Base-by-base conservation (phyloP, 2,113 vertebrate genomes). In the Thalassarche chlororhynchos region DNA sequence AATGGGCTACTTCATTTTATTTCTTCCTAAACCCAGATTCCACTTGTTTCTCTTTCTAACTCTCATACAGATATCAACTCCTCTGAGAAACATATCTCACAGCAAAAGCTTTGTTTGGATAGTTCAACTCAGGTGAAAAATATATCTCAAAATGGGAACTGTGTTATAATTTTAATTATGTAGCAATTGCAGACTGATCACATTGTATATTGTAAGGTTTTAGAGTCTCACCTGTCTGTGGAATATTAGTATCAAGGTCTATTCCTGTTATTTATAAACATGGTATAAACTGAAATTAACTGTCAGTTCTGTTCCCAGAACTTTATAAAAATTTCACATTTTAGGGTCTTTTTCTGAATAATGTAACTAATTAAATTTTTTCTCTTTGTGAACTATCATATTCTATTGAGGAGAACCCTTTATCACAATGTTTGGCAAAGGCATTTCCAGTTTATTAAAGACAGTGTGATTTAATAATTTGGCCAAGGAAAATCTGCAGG, bases 391-490 rank as follows among this genome's bases (percentile, higher is more conserved):
- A 65, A 71, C 19, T 70, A 7, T 57, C 3, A 1, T 74, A 91
- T 85, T 91, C 49, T n/a, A 19, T 12, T 72, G 64, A 91, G 34
- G 8, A 82, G 2, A 25, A 82, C 9, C 68, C 42, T 96, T 95
- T 91, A 92, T 84, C 66, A 90, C 46, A 69, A 47, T 61, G 34
- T 58, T 94, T 87, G 70, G 74, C 60, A 89, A 72, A 90, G 42
- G 65, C 10, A 87, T 90, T 95, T 91, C 38, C 40, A 95, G 46
- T 95, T 98, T 89, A 94, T 94, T 92, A 71, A 93, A 94, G 46
- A 92, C 55, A 44, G 31, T 38, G 12, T 69, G 62, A 87, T 93
- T 91, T 93, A 96, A 92, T 93, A 64, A 93, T 96, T 95, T 94
- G 62, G 34, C 76, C 76, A 95, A 95, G 68, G 90, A 93, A 38